Evolutionary conservation across 2,113 vertebrate genomes (phyloP).

Genomic region (Vidua macroura): DNA sequence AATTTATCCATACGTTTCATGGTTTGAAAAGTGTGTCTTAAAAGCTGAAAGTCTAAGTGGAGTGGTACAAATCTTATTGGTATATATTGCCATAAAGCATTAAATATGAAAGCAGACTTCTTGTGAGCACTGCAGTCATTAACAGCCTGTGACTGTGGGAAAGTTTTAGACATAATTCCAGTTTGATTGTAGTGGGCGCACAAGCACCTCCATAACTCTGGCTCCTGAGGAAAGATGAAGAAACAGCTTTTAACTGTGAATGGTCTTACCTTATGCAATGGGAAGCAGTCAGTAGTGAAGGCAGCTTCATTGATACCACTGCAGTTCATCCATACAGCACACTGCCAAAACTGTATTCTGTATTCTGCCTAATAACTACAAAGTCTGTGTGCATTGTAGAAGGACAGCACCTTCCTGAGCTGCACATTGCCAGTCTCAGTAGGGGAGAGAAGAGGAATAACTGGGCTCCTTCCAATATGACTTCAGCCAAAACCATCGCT

Average conservation of each 20-base stretch:
- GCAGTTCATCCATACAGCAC: neutral
- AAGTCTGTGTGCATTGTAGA: accelerated
- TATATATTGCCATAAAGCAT: neutral
- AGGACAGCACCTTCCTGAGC: neutral
- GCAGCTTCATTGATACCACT: neutral
- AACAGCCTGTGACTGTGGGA: neutral
- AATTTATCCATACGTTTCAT: neutral
- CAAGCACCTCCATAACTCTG: neutral
- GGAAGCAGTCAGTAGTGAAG: neutral
- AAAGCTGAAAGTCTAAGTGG: neutral
- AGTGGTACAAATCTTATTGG: neutral
- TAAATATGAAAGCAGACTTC: neutral
- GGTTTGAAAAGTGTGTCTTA: neutral
- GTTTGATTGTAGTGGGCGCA: neutral
- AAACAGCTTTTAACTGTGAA: neutral
- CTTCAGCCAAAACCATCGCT: neutral
- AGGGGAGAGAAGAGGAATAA: neutral
- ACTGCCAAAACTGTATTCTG: neutral
- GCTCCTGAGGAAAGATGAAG: neutral
- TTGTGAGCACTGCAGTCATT: neutral
- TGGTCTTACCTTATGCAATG: neutral
- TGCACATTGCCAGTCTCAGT: accelerated
- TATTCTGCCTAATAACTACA: neutral
- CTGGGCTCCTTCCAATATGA: neutral
- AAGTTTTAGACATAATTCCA: neutral